These are phyloP conservation scores for Drosophila ironensis DNA, from an alignment of 1,140 invertebrate species.

Conservation along the genomic window DNA sequence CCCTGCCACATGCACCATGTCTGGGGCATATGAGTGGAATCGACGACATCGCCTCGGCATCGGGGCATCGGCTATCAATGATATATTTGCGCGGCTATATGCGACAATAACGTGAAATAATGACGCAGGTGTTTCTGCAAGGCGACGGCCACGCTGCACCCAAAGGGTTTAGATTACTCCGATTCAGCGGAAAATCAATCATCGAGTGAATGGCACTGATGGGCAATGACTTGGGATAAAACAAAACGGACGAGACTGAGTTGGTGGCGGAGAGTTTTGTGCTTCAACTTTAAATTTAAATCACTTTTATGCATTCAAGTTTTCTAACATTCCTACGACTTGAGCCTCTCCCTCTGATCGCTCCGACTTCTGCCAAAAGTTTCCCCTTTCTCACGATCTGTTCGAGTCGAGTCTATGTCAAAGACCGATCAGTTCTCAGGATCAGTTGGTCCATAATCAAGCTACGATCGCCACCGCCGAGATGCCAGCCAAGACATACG, in stretches of 20 bases:
- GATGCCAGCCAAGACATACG: slow-evolving; percentile 35
- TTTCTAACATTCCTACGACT: no score
- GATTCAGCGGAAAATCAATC: slow-evolving; percentile 55
- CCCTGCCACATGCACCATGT: slow-evolving; percentile 3
- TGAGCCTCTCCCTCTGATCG: background rate
- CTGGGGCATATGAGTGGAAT: slow-evolving; percentile 64
- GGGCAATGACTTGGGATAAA: slow-evolving; percentile 5
- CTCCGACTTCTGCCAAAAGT: background rate
- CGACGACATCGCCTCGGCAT: slow-evolving; percentile 28
- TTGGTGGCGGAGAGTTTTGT: background rate
- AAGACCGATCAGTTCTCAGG: slow-evolving; percentile 43
- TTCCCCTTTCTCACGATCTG: slow-evolving; percentile 61
- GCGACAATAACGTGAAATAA: slow-evolving; percentile 78
- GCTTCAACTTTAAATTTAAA: no score
- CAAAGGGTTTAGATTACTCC: slow-evolving; percentile 59
- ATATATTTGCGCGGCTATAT: slow-evolving; percentile 66
- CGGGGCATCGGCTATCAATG: slow-evolving; percentile 68
- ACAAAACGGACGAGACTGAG: background rate
- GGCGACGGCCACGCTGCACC: slow-evolving; percentile 19
- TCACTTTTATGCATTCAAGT: no score
- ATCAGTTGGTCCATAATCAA: slow-evolving; percentile 57
- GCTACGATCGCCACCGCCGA: slow-evolving; percentile 45
- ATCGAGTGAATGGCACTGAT: slow-evolving; percentile 26
- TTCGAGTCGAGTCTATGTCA: slow-evolving; percentile 40
- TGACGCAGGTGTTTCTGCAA: slow-evolving; percentile 66